Conservation (phyloP, 2,797 vertebrate genomes). For the Luscinia luscinia region DNA sequence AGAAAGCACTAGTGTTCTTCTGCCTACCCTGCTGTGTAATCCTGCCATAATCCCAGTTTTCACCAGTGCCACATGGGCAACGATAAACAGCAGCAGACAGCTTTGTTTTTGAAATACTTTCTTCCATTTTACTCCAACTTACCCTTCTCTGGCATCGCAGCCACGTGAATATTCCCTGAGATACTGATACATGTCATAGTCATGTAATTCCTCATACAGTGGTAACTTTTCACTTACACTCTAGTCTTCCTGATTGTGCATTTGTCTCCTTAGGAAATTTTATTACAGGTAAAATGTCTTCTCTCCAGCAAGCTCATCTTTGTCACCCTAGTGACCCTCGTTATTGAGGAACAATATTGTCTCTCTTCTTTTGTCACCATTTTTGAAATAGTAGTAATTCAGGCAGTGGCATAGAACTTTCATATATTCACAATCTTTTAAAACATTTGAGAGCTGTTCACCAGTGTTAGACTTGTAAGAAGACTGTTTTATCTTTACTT, state of each 20-base stretch:
- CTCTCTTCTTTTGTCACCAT: neutral
- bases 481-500: neutral
- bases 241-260: neutral
- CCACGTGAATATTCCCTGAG: neutral
- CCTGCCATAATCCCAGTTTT: slow-evolving; percentile 24
- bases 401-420: neutral
- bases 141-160: neutral
- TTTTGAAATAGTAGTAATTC: neutral
- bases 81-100: neutral
- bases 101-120: neutral
- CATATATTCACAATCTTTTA: neutral
- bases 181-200: neutral
- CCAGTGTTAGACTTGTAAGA: neutral
- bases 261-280: neutral
- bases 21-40: slow-evolving; percentile 28
- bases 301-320: neutral
- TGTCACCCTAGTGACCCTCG: neutral
- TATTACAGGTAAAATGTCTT: neutral
- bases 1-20: neutral
- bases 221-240: neutral
- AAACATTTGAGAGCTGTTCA: neutral
- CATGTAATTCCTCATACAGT: neutral
- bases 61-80: neutral
- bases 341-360: neutral
- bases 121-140: neutral